A percentile compares a stretch with the other conserved stretches of the same genome.
phyloP scores from a whole-genome alignment of 1,140 invertebrate genomes.

The Manduca sexta region DNA sequence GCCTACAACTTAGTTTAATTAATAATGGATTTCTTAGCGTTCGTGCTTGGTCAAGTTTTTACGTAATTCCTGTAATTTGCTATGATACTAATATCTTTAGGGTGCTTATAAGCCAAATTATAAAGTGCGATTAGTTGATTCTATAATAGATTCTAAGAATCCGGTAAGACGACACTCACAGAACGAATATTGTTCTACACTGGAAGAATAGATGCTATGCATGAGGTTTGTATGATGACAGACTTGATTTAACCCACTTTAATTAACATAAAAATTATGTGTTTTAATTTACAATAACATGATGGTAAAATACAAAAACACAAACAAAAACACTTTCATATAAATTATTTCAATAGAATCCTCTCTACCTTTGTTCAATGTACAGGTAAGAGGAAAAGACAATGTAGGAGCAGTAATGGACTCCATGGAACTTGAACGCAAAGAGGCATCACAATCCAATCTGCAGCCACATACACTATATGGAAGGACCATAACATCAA shows the following conservation, averaged over 20 bases:
- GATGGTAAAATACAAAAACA: too few species aligned
- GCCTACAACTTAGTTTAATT: neutral
- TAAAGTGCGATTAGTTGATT: too few species aligned
- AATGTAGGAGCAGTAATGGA: slow-evolving; percentile 99
- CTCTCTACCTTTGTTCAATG: slow-evolving; percentile 19
- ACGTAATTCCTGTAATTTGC: slow-evolving; percentile 37
- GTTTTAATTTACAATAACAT: too few species aligned
- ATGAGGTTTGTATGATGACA: slow-evolving; percentile 82
- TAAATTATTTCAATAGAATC: too few species aligned
- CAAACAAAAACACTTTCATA: too few species aligned
- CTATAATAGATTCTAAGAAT: too few species aligned
- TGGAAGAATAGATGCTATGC: slow-evolving; percentile 96
- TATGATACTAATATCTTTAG: too few species aligned
- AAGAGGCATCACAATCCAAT: slow-evolving; percentile 99
- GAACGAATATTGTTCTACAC: slow-evolving; percentile 99
- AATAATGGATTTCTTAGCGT: too few species aligned
- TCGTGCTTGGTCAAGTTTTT: slow-evolving; percentile 18
- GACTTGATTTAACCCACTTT: neutral
- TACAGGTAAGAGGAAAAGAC: slow-evolving; percentile 95
- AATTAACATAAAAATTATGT: neutral
- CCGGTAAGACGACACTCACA: slow-evolving; percentile 98
- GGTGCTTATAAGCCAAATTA: too few species aligned
- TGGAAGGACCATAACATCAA: slow-evolving; percentile 99
- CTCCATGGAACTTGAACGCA: slow-evolving; percentile 99
- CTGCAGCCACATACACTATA: slow-evolving; percentile 97